Evolutionary conservation across 1,140 invertebrate species (phyloP).

Genomic region (Lerema accius): DNA sequence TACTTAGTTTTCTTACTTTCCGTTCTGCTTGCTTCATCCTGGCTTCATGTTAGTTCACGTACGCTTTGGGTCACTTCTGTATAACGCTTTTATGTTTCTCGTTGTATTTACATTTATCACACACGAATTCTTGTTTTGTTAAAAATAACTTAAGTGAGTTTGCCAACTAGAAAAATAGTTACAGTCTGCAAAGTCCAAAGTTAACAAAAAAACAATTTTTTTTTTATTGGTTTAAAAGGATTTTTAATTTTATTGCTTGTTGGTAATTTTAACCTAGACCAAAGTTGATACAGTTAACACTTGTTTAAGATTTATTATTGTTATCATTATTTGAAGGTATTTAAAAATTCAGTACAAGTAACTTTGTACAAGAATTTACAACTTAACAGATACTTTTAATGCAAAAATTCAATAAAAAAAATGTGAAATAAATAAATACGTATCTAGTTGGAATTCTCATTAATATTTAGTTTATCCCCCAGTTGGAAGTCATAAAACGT

Average conservation of each 20-base stretch:
- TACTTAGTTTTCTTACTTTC: conserved; percentile 19
- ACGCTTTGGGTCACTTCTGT: conserved; percentile 10
- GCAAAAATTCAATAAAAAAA: too few species aligned
- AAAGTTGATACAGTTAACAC: too few species aligned
- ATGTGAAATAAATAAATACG: background rate
- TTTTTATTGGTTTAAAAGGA: too few species aligned
- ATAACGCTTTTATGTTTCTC: conserved; percentile 26
- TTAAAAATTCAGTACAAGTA: too few species aligned
- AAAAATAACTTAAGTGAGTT: conserved; percentile 6
- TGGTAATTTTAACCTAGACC: too few species aligned
- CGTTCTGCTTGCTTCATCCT: conserved; percentile 32
- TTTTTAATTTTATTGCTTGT: too few species aligned
- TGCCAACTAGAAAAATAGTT: conserved; percentile 33
- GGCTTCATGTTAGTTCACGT: background rate
- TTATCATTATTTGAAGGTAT: too few species aligned
- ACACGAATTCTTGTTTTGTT: conserved; percentile 23
- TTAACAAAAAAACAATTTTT: conserved; percentile 1
- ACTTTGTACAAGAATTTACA: too few species aligned
- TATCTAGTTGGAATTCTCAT: conserved; percentile 36
- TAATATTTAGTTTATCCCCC: conserved; percentile 13
- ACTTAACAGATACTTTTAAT: too few species aligned
- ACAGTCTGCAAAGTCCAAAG: too few species aligned
- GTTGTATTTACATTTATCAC: conserved; percentile 26
- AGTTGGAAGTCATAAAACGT: conserved; percentile 47
- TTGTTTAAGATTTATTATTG: too few species aligned